Percentiles rank a stretch among this genome's conserved stretches.
Conservation (phyloP, 2,888 invertebrate genomes). For the Zele albiditarsus region DNA sequence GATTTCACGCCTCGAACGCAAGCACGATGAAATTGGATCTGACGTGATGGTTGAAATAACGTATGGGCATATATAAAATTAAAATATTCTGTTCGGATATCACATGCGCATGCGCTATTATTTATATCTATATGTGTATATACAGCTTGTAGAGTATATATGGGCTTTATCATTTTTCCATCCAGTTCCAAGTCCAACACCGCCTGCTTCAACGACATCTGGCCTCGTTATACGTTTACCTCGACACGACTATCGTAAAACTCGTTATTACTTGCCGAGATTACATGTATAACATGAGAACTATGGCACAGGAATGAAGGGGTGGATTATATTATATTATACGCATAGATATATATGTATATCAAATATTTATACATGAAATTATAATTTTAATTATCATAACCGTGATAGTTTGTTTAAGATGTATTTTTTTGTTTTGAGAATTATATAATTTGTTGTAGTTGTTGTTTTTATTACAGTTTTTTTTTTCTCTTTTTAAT, state of each 20-base stretch:
- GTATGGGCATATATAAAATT: constrained; percentile 31
- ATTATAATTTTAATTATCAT: constrained; percentile 1
- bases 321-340: too few relatives aligned
- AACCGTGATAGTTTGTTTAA: background rate
- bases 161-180: constrained; percentile 59
- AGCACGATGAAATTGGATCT: constrained; percentile 43
- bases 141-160: background rate
- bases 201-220: constrained; percentile 56
- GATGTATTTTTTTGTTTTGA: constrained; percentile 23
- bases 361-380: background rate
- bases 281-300: constrained; percentile 23
- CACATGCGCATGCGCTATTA: background rate
- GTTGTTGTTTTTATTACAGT: background rate
- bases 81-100: constrained; percentile 17
- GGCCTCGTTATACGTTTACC: constrained; percentile 61
- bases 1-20: constrained; percentile 34
- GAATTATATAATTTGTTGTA: background rate
- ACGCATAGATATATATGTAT: background rate
- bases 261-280: constrained; percentile 30
- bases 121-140: background rate
- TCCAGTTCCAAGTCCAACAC: constrained; percentile 50
- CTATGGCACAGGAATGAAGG: background rate
- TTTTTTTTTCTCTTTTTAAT: background rate
- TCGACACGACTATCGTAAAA: constrained; percentile 38
- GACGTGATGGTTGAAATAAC: constrained; percentile 9